Percentiles rank a stretch among this genome's conserved stretches.
phyloP scores from a whole-genome alignment of 2,888 invertebrate species.

The Lasius platythorax region DNA sequence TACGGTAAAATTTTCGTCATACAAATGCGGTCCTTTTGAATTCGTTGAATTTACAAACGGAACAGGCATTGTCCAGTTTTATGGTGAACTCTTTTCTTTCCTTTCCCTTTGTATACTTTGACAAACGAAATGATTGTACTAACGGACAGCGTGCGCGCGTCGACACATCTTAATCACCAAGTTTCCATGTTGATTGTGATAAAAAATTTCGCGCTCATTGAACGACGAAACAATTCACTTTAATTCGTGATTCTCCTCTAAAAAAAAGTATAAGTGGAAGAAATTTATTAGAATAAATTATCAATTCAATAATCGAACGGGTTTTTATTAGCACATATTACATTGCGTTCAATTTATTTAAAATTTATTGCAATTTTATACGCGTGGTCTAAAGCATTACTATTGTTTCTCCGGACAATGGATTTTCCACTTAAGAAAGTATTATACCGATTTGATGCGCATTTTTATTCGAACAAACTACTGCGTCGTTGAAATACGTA shows the following conservation, averaged over 20 bases:
- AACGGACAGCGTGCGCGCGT: neutral
- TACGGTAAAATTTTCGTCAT: constrained; percentile 15
- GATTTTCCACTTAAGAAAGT: constrained; percentile 18
- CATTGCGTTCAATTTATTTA: constrained; percentile 11
- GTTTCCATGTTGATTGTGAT: constrained; percentile 25
- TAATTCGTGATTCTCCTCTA: constrained; percentile 23
- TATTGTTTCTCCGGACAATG: neutral
- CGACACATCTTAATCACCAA: constrained; percentile 37
- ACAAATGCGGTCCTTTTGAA: constrained; percentile 21
- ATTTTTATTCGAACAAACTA: constrained; percentile 18
- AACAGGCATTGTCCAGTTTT: constrained; percentile 23
- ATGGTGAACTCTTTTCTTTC: constrained; percentile 8
- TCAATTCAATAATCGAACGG: constrained; percentile 2
- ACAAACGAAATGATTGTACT: constrained; percentile 40
- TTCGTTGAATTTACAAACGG: constrained; percentile 17
- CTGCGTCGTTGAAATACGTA: constrained; percentile 7
- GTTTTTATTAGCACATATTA: constrained; percentile 7
- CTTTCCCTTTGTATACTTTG: neutral
- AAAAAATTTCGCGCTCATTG: constrained; percentile 30
- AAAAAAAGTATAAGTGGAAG: neutral
- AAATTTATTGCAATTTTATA: constrained; percentile 4
- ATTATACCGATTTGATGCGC: constrained; percentile 11
- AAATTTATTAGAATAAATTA: constrained; percentile 36
- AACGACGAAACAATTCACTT: constrained; percentile 36
- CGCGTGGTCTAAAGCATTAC: neutral